Evolutionary conservation across 2,113 vertebrate genomes (phyloP), one percentile per base, ranked within the genome.

Genomic region (Apaloderma vittatum): DNA sequence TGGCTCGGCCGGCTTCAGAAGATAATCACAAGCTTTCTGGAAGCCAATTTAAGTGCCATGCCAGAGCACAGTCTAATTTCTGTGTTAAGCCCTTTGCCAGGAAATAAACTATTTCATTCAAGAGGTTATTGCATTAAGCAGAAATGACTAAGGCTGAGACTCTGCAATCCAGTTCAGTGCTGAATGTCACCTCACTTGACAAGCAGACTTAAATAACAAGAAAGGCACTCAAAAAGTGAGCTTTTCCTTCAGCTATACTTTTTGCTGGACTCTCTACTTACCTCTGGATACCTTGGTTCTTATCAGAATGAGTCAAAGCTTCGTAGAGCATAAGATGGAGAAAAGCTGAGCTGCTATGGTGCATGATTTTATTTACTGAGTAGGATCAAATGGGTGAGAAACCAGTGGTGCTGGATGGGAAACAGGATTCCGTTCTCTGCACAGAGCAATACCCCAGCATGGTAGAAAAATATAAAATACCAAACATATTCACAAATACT

Each of bases 21-120:
- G 86, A 96, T 94, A 91, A 97, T 94, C 86, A 91, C 76, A 91
- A 81, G 83, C 79, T 96, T 97, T 95, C 90, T 97, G 95, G 92
- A 97, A 97, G 83, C 45, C 83, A 95, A 62, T 94, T 92, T 88
- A 92, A 93, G 94, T 89, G 83, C 86, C 96, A 91, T 91, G 94
- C 86, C 95, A 96, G 92, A 93, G 77, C 76, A 91, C 79, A 82
- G 88, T 36, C 92, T 91, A 93, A 92, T 97, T 97, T 93, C 81
- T 82, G 70, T 86, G 72, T 88, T 96, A 92, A 97, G 79, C 52
- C 57, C 68, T 95, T 92, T 97, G 90, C 96, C 94, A 95, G 94
- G 95, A 97, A 96, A 97, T 65, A 92, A 95, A 96, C 90, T 92
- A 88, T 94, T 97, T 95, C 82, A 97, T 97, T 95, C 86, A 95